phyloP scores from a whole-genome alignment of 2,888 invertebrate genomes.

The Hemaris fuciformis region DNA sequence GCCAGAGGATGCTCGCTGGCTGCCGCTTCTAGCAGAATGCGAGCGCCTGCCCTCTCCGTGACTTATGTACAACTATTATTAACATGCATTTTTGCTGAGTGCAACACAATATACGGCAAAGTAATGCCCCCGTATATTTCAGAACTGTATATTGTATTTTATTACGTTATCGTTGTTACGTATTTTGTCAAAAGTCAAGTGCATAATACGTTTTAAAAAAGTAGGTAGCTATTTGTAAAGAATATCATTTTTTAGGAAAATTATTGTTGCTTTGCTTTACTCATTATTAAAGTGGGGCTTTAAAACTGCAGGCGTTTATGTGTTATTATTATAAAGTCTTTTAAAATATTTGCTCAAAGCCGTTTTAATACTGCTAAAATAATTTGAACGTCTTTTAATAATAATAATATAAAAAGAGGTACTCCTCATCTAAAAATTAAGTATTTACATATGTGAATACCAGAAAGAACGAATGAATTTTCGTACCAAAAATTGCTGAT shows the following conservation, averaged over 20 bases:
- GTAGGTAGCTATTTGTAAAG: too few species aligned
- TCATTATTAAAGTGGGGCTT: too few species aligned
- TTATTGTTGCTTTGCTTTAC: too few species aligned
- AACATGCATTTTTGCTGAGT: conserved; percentile 13
- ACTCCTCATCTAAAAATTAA: neutral
- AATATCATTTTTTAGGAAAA: too few species aligned
- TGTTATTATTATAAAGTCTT: too few species aligned
- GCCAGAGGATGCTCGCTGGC: conserved; percentile 29
- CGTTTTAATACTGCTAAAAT: too few species aligned
- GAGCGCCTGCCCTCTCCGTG: conserved; percentile 26
- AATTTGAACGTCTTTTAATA: too few species aligned
- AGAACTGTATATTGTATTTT: neutral
- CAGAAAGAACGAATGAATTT: neutral
- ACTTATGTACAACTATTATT: conserved; percentile 25
- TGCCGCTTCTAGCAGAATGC: conserved; percentile 29
- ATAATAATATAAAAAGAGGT: too few species aligned
- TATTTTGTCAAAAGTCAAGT: neutral
- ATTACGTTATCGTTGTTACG: neutral
- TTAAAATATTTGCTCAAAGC: too few species aligned
- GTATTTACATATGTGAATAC: neutral
- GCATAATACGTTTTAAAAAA: too few species aligned
- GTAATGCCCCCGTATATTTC: neutral
- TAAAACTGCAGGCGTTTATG: too few species aligned
- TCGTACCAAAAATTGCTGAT: neutral
- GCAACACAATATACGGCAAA: neutral